These are phyloP conservation scores for Platerodrilus igneus DNA, from an alignment of 2,888 invertebrate species.

Conservation along the genomic window DNA sequence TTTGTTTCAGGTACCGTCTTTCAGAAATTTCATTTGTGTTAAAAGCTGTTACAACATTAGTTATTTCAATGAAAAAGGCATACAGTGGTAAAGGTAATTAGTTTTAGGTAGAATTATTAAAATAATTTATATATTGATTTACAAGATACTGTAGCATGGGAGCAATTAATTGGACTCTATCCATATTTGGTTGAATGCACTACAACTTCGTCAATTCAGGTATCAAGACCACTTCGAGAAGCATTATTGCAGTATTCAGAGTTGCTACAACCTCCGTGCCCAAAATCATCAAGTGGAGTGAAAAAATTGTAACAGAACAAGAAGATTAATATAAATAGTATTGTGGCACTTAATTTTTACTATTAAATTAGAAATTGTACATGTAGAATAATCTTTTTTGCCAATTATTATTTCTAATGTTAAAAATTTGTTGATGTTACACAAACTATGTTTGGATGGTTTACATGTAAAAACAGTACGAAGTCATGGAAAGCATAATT, in stretches of 20 bases:
- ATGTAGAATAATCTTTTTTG: too few relatives aligned
- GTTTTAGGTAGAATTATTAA: too few relatives aligned
- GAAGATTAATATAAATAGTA: too few relatives aligned
- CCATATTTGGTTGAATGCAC: slow-evolving; percentile 85
- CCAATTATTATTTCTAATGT: too few relatives aligned
- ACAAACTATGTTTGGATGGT: too few relatives aligned
- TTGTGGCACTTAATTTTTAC: too few relatives aligned
- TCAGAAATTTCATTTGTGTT: slow-evolving; percentile 95
- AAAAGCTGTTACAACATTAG: slow-evolving; percentile 88
- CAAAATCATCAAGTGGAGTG: slow-evolving; percentile 26
- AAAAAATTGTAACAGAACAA: too few relatives aligned
- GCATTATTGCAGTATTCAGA: slow-evolving; percentile 85
- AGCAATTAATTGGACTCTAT: slow-evolving; percentile 87
- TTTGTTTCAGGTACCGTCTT: slow-evolving; percentile 70
- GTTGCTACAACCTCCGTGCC: slow-evolving; percentile 63
- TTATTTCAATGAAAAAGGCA: slow-evolving; percentile 88
- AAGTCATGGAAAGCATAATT: too few relatives aligned
- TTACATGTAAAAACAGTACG: too few relatives aligned
- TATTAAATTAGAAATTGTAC: too few relatives aligned
- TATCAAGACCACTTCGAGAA: slow-evolving; percentile 73
- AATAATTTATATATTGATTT: slow-evolving; percentile 34
- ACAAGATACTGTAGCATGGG: slow-evolving; percentile 90
- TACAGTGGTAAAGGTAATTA: slow-evolving; percentile 73
- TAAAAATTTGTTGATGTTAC: too few relatives aligned
- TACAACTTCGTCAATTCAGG: slow-evolving; percentile 73